Evolutionary conservation across 1,140 invertebrate genomes (phyloP).

Genomic region (Venturia canescens): DNA sequence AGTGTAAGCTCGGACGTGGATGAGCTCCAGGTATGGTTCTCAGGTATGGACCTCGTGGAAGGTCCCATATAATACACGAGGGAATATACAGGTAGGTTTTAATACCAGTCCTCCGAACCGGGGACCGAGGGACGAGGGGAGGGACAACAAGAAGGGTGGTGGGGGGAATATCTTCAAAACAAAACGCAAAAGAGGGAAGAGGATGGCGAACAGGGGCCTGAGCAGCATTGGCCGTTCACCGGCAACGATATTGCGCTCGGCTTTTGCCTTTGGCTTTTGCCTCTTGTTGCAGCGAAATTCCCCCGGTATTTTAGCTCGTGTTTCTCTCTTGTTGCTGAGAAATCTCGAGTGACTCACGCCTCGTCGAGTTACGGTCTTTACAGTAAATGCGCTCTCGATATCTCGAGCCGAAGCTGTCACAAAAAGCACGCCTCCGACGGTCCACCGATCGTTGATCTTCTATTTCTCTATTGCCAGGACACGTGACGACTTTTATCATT

Average conservation of each 20-base stretch:
- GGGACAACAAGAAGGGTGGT: background rate
- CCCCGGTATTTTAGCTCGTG: background rate
- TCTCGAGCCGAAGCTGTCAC: background rate
- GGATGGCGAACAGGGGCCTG: background rate
- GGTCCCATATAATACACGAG: slow-evolving; percentile 1
- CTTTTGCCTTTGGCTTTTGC: background rate
- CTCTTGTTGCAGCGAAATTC: background rate
- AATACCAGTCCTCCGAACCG: background rate
- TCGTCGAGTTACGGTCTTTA: background rate
- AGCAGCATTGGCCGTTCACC: background rate
- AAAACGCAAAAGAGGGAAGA: background rate
- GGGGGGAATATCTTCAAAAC: background rate
- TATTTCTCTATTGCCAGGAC: no score
- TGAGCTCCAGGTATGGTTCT: background rate
- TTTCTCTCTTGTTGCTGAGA: background rate
- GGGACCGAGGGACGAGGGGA: background rate
- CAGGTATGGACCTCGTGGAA: background rate
- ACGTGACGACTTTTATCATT: no score
- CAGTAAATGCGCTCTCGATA: background rate
- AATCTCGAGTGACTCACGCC: slow-evolving; percentile 9
- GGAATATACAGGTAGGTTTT: slow-evolving; percentile 4
- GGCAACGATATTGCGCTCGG: background rate
- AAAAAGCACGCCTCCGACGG: background rate
- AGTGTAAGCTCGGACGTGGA: background rate
- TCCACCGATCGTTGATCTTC: background rate